A percentile compares a stretch with the other conserved stretches of the same genome.
Evolutionary conservation across 2,797 vertebrate genomes (phyloP).

Genomic region (Pseudochirops cupreus): DNA sequence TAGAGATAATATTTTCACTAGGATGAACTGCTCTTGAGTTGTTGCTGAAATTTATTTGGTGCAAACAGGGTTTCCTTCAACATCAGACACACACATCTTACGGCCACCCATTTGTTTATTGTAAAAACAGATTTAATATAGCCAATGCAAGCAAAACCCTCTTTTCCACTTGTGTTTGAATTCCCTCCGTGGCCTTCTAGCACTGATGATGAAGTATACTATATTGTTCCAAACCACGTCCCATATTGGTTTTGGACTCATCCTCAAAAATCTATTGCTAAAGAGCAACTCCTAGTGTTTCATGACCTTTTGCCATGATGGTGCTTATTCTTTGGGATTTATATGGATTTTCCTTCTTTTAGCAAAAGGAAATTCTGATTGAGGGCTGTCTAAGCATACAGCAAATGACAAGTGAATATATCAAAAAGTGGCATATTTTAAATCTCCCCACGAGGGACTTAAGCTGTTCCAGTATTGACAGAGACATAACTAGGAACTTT

Average conservation of each 20-base stretch:
- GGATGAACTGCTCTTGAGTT: conserved; percentile 85
- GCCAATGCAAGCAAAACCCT: conserved; percentile 81
- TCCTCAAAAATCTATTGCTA: conserved; percentile 80
- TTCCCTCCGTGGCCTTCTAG: conserved; percentile 75
- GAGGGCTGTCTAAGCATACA: conserved; percentile 48
- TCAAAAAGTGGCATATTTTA: not conserved
- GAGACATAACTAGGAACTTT: not conserved
- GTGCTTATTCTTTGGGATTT: conserved; percentile 69
- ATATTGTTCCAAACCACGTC: conserved; percentile 80
- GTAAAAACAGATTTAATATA: conserved; percentile 79
- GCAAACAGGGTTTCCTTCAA: conserved; percentile 83
- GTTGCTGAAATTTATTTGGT: conserved; percentile 82
- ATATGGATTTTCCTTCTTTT: conserved; percentile 76
- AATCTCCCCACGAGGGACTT: not conserved
- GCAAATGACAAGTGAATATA: conserved; percentile 7
- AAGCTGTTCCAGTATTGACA: not conserved
- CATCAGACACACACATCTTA: conserved; percentile 77
- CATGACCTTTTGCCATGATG: conserved; percentile 73
- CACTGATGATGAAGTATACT: conserved; percentile 79
- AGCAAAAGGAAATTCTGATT: conserved; percentile 77
- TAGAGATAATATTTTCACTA: conserved; percentile 77
- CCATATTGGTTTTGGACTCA: conserved; percentile 80
- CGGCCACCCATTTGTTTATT: conserved; percentile 77
- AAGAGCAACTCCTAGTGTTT: conserved; percentile 79
- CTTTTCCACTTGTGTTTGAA: conserved; percentile 76